phyloP scores from a whole-genome alignment of 2,797 vertebrate species.

The Momotus momota region DNA sequence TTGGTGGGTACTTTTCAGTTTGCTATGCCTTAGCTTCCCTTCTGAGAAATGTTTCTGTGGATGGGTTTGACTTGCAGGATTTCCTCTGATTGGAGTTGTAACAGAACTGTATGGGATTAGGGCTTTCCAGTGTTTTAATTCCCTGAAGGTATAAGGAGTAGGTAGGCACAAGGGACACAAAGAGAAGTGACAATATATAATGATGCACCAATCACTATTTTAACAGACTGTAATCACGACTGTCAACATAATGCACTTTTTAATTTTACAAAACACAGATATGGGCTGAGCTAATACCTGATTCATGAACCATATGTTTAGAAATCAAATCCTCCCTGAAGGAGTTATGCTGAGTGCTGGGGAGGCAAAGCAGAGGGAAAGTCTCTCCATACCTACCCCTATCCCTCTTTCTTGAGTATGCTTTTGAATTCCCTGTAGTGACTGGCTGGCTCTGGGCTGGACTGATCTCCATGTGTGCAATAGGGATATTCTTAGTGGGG shows the following conservation, averaged over 20 bases:
- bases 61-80: neutral
- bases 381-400: neutral
- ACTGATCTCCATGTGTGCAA: neutral
- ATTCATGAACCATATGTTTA: neutral
- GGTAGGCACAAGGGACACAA: neutral
- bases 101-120: fast-evolving
- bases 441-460: neutral
- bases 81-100: neutral
- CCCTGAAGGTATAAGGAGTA: neutral
- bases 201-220: neutral
- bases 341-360: neutral
- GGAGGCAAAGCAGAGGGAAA: neutral
- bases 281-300: neutral
- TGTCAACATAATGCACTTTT: neutral
- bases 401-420: neutral
- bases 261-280: neutral
- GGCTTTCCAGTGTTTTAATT: neutral
- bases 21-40: neutral
- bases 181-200: neutral
- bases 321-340: neutral
- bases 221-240: neutral
- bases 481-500: neutral
- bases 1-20: neutral
- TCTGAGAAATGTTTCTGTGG: neutral
- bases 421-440: neutral